A percentile compares a stretch with the other conserved stretches of the same genome.
Evolutionary conservation across 2,888 invertebrate species (phyloP).

Genomic region (Folsomia manolachei): DNA sequence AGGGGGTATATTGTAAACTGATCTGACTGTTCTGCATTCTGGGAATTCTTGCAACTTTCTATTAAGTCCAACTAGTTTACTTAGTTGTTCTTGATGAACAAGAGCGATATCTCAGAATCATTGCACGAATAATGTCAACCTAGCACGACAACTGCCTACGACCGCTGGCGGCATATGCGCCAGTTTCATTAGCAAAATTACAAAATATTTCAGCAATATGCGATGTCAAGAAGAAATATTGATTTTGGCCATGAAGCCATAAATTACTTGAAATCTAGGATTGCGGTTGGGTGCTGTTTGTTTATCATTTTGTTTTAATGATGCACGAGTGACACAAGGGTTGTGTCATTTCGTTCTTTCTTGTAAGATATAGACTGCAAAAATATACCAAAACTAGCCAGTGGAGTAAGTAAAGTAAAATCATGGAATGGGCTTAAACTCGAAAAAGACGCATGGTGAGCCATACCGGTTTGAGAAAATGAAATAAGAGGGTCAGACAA

Average conservation of each 20-base stretch:
- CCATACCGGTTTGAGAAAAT: slow-evolving; percentile 42
- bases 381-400: neutral
- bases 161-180: neutral
- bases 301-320: neutral
- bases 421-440: neutral
- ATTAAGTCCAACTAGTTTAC: too few species aligned
- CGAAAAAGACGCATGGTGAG: slow-evolving; percentile 31
- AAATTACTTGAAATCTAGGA: too few species aligned
- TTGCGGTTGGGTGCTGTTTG: neutral
- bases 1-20: neutral
- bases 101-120: slow-evolving; percentile 1
- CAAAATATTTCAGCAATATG: too few species aligned
- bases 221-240: too few species aligned
- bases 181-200: neutral
- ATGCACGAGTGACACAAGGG: neutral
- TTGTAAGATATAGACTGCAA: neutral
- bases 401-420: too few species aligned
- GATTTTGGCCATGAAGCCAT: too few species aligned
- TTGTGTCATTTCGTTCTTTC: neutral
- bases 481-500: slow-evolving; percentile 39
- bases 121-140: neutral
- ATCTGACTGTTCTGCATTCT: neutral
- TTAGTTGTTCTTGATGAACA: neutral
- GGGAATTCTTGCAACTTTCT: neutral
- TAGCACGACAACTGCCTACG: neutral